Conservation (phyloP, 2,113 vertebrate genomes). For the Narcine bancroftii region DNA sequence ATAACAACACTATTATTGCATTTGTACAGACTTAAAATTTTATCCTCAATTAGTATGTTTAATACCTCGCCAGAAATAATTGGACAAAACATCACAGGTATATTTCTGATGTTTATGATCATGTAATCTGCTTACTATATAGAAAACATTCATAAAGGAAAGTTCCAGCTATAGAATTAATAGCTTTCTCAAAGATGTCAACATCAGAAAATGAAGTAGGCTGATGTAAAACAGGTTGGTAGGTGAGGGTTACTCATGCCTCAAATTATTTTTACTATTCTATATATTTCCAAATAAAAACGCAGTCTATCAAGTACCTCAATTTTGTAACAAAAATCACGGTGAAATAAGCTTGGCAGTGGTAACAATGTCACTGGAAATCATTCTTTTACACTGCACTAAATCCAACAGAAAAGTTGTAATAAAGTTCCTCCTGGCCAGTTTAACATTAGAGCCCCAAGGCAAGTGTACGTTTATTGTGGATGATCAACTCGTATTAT, state of each 20-base stretch:
- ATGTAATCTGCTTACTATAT: background rate
- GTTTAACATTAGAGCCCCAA: background rate
- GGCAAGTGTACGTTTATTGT: background rate
- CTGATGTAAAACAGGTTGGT: background rate
- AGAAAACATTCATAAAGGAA: background rate
- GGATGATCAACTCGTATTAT: too few species aligned
- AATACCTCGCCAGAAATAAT: background rate
- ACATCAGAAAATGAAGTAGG: background rate
- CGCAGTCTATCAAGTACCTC: background rate
- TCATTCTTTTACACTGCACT: background rate
- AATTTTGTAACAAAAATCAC: background rate
- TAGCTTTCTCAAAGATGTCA: background rate
- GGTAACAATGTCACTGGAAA: background rate
- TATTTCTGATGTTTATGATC: background rate
- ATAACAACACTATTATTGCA: background rate
- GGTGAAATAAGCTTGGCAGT: background rate
- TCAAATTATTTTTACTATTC: background rate
- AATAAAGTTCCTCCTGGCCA: background rate
- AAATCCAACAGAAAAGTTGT: background rate
- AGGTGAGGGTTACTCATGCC: background rate
- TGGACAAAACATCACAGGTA: background rate
- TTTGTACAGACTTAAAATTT: background rate
- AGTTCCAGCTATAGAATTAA: too few species aligned
- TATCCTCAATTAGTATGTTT: background rate
- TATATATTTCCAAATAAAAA: background rate